These are phyloP conservation scores for Gymnosoma rotundatum DNA, from an alignment of 2,888 invertebrate genomes.

Conservation along the genomic window DNA sequence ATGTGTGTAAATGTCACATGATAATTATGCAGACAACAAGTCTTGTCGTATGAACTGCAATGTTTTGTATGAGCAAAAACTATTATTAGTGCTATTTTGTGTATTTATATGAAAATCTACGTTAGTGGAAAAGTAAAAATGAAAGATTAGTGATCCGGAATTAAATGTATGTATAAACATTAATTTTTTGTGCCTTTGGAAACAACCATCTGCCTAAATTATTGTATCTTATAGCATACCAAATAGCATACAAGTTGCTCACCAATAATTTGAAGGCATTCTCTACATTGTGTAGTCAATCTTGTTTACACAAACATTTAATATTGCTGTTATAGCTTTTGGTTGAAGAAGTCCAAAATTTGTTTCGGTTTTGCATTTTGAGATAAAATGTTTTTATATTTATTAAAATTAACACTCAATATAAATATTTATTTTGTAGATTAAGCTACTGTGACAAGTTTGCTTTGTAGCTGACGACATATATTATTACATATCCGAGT, in stretches of 20 bases:
- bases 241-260: too few relatives aligned
- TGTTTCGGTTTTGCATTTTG: too few relatives aligned
- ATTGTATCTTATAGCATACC: too few relatives aligned
- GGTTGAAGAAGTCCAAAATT: background rate
- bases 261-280: too few relatives aligned
- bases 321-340: too few relatives aligned
- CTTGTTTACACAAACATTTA: too few relatives aligned
- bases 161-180: constrained; percentile 62
- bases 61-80: background rate
- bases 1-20: constrained; percentile 31
- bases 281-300: too few relatives aligned
- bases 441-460: background rate
- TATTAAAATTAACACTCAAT: background rate
- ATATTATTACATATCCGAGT: background rate
- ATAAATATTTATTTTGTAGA: background rate
- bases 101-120: background rate
- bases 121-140: constrained; percentile 1
- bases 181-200: too few relatives aligned
- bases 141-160: constrained; percentile 65
- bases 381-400: too few relatives aligned
- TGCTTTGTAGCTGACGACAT: too few relatives aligned
- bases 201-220: too few relatives aligned
- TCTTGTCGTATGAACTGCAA: constrained; percentile 21
- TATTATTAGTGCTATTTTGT: background rate
- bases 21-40: constrained; percentile 48